phyloP scores from a whole-genome alignment of 2,797 vertebrate genomes.

The Myotis myotis region DNA sequence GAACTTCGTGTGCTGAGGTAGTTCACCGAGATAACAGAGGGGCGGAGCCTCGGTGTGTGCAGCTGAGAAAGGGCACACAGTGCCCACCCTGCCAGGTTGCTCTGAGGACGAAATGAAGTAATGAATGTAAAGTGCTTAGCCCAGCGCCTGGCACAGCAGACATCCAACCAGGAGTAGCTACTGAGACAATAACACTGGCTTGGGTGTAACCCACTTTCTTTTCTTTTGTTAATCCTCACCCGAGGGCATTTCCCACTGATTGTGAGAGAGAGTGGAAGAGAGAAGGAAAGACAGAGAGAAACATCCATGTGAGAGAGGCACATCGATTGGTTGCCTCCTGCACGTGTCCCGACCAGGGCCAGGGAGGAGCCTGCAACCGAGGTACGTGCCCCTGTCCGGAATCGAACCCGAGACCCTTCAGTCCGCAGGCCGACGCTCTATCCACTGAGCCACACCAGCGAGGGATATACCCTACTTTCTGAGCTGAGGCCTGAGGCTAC shows the following conservation, averaged over 20 bases:
- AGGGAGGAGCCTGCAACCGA: too few relatives aligned
- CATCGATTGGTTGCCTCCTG: too few relatives aligned
- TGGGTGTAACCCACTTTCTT: background rate
- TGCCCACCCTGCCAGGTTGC: background rate
- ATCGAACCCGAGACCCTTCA: too few relatives aligned
- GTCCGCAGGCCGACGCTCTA: too few relatives aligned
- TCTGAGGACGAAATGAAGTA: background rate
- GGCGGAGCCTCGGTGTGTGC: background rate
- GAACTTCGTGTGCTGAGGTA: background rate
- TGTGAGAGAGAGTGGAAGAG: too few relatives aligned
- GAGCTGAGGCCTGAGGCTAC: background rate
- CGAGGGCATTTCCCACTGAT: accelerated
- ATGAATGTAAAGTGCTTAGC: background rate
- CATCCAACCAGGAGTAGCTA: background rate
- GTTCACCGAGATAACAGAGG: background rate
- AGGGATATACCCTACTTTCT: background rate
- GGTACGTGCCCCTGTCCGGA: too few relatives aligned
- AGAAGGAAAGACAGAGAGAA: too few relatives aligned
- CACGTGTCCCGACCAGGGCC: too few relatives aligned
- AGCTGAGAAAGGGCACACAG: background rate
- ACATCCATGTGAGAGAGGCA: too few relatives aligned
- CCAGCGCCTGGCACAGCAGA: background rate
- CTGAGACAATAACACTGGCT: background rate
- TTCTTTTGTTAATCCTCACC: too few relatives aligned
- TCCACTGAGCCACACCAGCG: too few relatives aligned